Evolutionary conservation across 2,888 invertebrate species (phyloP), one percentile per base, ranked within the genome.

Genomic region (Periphyllus acericola): DNA sequence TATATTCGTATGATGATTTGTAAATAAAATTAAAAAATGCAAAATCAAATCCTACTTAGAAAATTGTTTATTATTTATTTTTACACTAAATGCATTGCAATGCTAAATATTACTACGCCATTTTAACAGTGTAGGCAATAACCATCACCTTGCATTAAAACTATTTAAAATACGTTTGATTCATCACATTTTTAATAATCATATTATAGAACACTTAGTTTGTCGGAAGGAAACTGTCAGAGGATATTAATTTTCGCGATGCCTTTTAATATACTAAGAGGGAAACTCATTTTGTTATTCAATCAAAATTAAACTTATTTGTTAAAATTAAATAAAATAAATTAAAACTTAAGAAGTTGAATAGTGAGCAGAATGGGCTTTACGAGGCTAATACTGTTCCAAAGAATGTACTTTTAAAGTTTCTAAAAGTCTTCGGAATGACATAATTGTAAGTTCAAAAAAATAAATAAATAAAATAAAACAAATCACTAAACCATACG

Each of bases 261-360:
- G n/a, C n/a, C 1, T 75, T n/a, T 25, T 21, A 75, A 25, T 25
- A 11, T 40, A 40, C 17, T 1, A n/a, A 21, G 0, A n/a, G 46
- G 9, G 11, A n/a, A 74, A 25, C n/a, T 75, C 11, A 25, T 75
- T 75, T 75, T 29, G 46, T 75, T 75, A 46, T 75, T 46, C 46
- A 46, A 46, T 46, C 4, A 14, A 46, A 46, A 75, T 46, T 46
- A 46, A 46, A 75, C n/a, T 40, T 46, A 75, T 75, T 75, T 29
- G 75, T n/a, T n/a, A 29, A 46, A 75, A 75, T 75, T 14, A 29
- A 75, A 75, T 75, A 14, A 46, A 75, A 46, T 46, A n/a, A 75
- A 75, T 75, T 46, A 46, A 75, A 75, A 40, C n/a, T 40, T 40
- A n/a, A 46, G 14, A 46, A 75, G 11, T 75, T n/a, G 14, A n/a